Base-by-base conservation (phyloP, 2,797 vertebrate species). In the Hapalemur alaotrensis region DNA sequence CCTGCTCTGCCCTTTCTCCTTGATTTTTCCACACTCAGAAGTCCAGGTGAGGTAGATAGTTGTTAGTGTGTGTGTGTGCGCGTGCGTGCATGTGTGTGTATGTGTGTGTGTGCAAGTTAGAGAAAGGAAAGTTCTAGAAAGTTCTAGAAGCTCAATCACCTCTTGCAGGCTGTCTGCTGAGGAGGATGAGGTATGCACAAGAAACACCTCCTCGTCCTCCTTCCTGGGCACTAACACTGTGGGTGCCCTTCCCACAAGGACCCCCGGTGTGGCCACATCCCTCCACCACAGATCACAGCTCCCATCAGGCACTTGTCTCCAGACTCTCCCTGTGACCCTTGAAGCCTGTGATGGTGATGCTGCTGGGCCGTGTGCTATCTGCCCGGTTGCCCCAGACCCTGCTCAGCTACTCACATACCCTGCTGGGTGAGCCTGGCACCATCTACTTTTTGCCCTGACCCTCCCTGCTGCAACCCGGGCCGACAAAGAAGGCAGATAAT, bases 381-480 rank as follows among this genome's bases (percentile, higher is more conserved):
- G 43, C 80, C 72, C 0, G 2, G 52, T 11, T 8, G 17, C 10
- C 50, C 54, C 32, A 20, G 32, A 12, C 28, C 1, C n/a, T 22
- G 32, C 28, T 61, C 41, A 23, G 54, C 54, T 57, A 3, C 54
- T 57, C 8, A 4, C 6, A 1, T 5, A 13, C 35, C 15, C 70
- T 30, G 15, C 3, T 5, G 23, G 3, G 4, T 11, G 14, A 32
- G 5, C 61, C 22, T 1, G 0, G 46, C 8, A 8, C 28, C 17
- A 11, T 41, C 17, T 61, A 20, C 7, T 30, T 20, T 13, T 22
- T 14, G 10, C 38, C 46, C 12, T 11, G 81, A 43, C 17, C 13
- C 13, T 85, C 41, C 41, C 75, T 50, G 30, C 12, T 7, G 52
- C 59, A 35, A 22, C 17, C 14, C 30, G 17, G 4, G 22, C 17